Evolutionary conservation across 2,113 vertebrate genomes (phyloP), one percentile per base, ranked within the genome.

Genomic region (Gopherus flavomarginatus): DNA sequence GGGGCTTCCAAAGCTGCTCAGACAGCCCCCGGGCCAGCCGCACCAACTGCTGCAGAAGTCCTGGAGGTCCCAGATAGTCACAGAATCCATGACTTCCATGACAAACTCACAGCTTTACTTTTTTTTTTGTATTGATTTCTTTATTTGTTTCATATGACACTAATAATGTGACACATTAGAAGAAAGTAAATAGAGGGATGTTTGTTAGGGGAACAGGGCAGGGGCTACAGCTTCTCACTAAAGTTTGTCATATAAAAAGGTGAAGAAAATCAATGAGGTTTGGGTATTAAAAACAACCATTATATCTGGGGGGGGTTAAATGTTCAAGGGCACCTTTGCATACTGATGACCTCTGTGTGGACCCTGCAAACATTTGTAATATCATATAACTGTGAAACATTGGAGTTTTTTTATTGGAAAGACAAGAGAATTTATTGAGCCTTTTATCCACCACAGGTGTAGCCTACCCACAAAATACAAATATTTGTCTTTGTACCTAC

Each of bases 401-500:
- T 94, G 94, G 93, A 42, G 2, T 96, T 97, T 96, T 84, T 94
- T 96, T 96, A 92, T 86, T 95, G 95, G 96, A 94, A 89, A 97
- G 95, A 92, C 89, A 94, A 92, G 86, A 95, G 85, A 88, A 96
- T 98, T 97, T 96, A 97, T 88, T 78, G 96, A 97, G 94, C 89
- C 86, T 59, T 92, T 97, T 95, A 92, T 88, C 87, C 96, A 96
- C 77, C 93, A 72, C 50, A 91, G 96, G 85, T 92, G 90, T 53
- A 95, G 90, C 92, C 21, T 26, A 94, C 57, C 53, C 84, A 72
- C 85, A 96, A 97, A 97, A 96, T 69, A 96, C 97, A 98, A 96
- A 98, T 97, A 97, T 98, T 98, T 98, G 59, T 97, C 96, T 97
- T 97, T 93, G 78, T 97, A 90, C 88, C 72, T 72, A 83, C 90